Base-by-base conservation (phyloP, 2,888 invertebrate genomes). In the Lissocephala sabroskyi region DNA sequence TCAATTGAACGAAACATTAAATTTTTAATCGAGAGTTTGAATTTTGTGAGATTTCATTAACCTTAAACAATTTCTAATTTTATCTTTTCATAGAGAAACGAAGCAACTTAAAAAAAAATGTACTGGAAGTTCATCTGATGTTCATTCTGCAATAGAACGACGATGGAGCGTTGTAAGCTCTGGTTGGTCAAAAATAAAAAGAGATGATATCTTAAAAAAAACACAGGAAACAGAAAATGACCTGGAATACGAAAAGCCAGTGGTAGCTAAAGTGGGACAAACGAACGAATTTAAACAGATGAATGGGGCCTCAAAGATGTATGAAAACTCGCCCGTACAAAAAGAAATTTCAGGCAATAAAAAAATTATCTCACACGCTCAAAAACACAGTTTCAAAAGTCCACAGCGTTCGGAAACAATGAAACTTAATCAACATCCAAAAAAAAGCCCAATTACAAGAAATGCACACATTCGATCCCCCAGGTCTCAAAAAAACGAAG, bases 281-380 rank as follows among this genome's bases (percentile, higher is more conserved):
- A n/a, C n/a, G n/a, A n/a, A n/a, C n/a, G n/a, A n/a, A n/a, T n/a
- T n/a, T n/a, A n/a, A n/a, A n/a, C n/a, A n/a, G n/a, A n/a, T n/a
- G n/a, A n/a, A n/a, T n/a, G n/a, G n/a, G n/a, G n/a, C n/a, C n/a
- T n/a, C n/a, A n/a, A n/a, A n/a, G n/a, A n/a, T n/a, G n/a, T n/a
- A n/a, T n/a, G n/a, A 92, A 90, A 71, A 90, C 92, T 2, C 86
- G 89, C 62, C 90, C 92, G 65, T 88, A 91, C 2, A 92, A 92
- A 83, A 89, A 87, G 49, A 92, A 93, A 82, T 93, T 92, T 65
- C 91, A 92, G 80, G 91, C 90, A 62, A 92, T 93, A 39, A 92
- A 92, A 80, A 90, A 87, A 76, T n/a, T n/a, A n/a, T n/a, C n/a
- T n/a, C n/a, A n/a, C n/a, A n/a, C n/a, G 13, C 30, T 11, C 10